Evolutionary conservation across 2,888 invertebrate species (phyloP), one percentile per base, ranked within the genome.

Genomic region (Acheta domesticus): DNA sequence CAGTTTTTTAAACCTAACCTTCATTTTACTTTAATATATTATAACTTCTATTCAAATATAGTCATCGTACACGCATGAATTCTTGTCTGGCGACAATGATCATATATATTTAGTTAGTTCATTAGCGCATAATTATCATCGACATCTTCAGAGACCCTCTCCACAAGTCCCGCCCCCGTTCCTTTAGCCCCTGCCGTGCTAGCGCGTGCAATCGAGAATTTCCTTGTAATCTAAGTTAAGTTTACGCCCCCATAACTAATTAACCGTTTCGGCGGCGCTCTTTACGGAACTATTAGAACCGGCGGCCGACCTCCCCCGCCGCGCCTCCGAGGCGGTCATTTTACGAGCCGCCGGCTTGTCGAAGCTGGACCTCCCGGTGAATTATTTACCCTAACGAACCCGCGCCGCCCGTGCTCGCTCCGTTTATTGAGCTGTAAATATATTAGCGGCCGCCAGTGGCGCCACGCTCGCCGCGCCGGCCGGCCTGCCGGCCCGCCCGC

Each of bases 391-490:
- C 62, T 62, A 62, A 62, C n/a, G 62, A 62, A 62, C 62, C 62
- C n/a, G 62, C 36, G n/a, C 62, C 11, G 62, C 62, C 36, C 62
- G 62, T 1, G 62, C 16, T 19, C n/a, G 14, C 62, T 62, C 62
- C 62, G 62, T 62, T 62, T 62, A 62, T 62, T 62, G 62, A 62
- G 62, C 62, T 62, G 62, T 62, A 62, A 62, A 62, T 62, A 62
- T 62, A 62, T 62, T 62, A 62, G 62, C 62, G 62, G n/a, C 62
- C n/a, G 62, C 36, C 36, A 36, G 36, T 36, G 36, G 36, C 36
- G 36, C 36, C 36, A 36, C 36, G 36, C 36, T 36, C 36, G 36
- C 36, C 36, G 36, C 36, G 36, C 36, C 36, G 36, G 36, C 36
- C 36, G 36, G 36, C 8, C 36, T 1, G 36, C 5, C 36, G 3